phyloP scores from a whole-genome alignment of 2,888 invertebrate genomes.

The Cephus pygmeus region DNA sequence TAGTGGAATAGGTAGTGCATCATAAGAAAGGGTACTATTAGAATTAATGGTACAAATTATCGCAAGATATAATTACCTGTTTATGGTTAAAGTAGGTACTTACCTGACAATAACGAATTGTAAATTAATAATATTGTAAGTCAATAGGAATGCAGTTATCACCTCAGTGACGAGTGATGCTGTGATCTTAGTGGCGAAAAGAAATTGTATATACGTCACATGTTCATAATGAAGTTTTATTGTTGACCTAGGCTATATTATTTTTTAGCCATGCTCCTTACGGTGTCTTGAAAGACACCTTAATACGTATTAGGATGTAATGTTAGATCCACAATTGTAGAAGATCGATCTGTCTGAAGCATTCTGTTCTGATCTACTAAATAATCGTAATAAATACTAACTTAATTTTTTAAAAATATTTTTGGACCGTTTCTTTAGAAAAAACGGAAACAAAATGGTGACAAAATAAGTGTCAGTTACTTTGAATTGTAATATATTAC shows the following conservation, averaged over 20 bases:
- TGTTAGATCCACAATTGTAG: not conserved
- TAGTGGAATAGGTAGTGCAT: not conserved
- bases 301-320: not conserved
- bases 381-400: not conserved
- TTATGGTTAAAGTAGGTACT: conserved; percentile 15
- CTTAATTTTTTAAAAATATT: not conserved
- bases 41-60: conserved; percentile 18
- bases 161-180: not conserved
- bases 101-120: conserved; percentile 27
- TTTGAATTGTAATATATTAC: conserved; percentile 47
- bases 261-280: not conserved
- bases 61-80: not conserved
- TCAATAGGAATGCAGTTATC: conserved; percentile 1
- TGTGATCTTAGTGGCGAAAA: not conserved
- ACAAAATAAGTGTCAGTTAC: conserved; percentile 4
- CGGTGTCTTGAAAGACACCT: not conserved
- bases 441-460: conserved; percentile 29
- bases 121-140: conserved; percentile 19
- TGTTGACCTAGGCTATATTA: conserved; percentile 5
- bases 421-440: not conserved
- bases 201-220: conserved; percentile 11
- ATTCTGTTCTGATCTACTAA: not conserved
- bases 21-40: not conserved
- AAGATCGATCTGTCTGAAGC: not conserved
- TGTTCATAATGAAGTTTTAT: conserved; percentile 17